Evolutionary conservation across 92 coral and sea anemone genomes (phyloP).

Genomic region (Zoanthus sociatus): DNA sequence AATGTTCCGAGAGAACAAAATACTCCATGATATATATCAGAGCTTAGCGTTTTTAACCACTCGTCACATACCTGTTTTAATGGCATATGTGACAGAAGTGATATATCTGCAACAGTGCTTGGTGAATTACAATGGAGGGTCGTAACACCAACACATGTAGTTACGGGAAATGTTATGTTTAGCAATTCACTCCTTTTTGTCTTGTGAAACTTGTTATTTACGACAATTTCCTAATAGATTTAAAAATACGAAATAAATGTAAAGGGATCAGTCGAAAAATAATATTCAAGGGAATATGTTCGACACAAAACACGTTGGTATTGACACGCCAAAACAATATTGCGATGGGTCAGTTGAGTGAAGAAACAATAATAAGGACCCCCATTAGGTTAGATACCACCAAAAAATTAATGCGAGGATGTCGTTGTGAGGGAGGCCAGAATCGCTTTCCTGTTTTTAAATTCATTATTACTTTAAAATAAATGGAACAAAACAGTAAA

Average conservation of each 20-base stretch:
- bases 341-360: neutral
- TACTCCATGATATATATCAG: constrained; percentile 39
- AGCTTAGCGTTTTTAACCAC: constrained; percentile 19
- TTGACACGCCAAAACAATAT: neutral
- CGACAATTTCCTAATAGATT: neutral
- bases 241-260: neutral
- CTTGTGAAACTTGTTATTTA: neutral
- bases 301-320: neutral
- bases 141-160: neutral
- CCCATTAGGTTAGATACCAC: neutral
- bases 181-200: constrained; percentile 1
- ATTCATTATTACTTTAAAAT: neutral
- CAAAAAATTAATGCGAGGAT: neutral
- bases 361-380: neutral
- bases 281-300: neutral
- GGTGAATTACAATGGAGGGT: constrained; percentile 3
- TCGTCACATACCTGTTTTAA: neutral
- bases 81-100: constrained; percentile 6
- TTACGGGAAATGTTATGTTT: constrained; percentile 1
- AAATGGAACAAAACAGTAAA: neutral
- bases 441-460: neutral
- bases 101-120: neutral
- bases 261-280: neutral
- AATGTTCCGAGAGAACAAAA: constrained; percentile 61
- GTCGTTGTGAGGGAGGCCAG: constrained; percentile 10